Conservation (phyloP, 2,113 vertebrate genomes). For the Dipodomys stephensi region DNA sequence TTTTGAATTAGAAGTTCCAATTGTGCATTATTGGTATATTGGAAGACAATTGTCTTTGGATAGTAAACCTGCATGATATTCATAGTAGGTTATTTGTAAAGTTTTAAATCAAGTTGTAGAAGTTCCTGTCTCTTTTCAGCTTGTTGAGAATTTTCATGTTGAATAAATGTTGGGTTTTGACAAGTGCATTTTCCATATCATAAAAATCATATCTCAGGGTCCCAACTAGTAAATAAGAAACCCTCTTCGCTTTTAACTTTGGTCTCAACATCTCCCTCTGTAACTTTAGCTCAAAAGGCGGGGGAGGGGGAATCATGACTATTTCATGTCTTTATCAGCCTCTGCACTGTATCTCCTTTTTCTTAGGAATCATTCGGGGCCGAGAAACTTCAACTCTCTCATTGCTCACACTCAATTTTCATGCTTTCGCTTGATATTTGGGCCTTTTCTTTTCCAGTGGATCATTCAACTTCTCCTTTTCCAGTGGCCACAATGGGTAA, state of each 20-base stretch:
- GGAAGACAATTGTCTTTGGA: background rate
- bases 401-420: background rate
- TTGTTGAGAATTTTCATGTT: background rate
- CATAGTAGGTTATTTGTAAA: background rate
- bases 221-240: no score
- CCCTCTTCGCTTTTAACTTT: no score
- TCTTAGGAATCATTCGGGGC: no score
- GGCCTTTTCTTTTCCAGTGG: background rate
- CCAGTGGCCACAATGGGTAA: background rate
- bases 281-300: no score
- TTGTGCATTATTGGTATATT: background rate
- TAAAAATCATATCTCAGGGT: no score
- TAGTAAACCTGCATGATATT: background rate
- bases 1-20: constrained; percentile 1
- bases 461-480: background rate
- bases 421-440: background rate
- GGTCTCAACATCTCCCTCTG: no score
- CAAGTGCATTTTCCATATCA: background rate
- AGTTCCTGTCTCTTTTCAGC: background rate
- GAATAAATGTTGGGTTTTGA: background rate
- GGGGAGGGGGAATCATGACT: no score
- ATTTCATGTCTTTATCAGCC: no score
- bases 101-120: background rate
- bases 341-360: no score
- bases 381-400: background rate